Evolutionary conservation across 2,113 vertebrate species (phyloP), one percentile per base, ranked within the genome.

Genomic region (Dipodomys spectabilis): DNA sequence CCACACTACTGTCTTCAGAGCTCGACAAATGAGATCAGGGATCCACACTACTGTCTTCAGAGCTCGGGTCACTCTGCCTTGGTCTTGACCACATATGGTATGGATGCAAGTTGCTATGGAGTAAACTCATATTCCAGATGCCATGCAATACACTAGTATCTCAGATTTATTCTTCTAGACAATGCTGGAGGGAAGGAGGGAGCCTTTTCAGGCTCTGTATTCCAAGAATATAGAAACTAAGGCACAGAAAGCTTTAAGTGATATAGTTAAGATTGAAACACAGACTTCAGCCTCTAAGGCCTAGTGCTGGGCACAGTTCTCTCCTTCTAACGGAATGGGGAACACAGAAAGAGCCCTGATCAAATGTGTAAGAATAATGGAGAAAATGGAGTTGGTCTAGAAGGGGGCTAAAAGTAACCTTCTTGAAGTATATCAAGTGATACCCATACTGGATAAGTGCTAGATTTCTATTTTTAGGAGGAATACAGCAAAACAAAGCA

Each of bases 381-480:
- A 86, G 87, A 62, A 91, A 60, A 77, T 77, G 49, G 57, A 93
- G 71, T 75, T 45, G 22, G 2, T 39, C 32, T 90, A 82, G 27
- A 82, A 84, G 85, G 64, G 9, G 90, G 11, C 49, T 81, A 73
- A 92, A 74, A 68, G n/a, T 20, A 91, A 44, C 60, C 60, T 82
- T 67, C 27, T 67, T 73, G 82, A 85, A 65, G 4, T 64, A 39
- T 16, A 72, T 44, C 32, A 78, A 73, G 32, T 72, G 32, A 88
- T 74, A 64, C 7, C 74, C 65, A 8, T 67, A 64, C 78, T 94
- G 77, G 2, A 45, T 90, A 80, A 85, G 27, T 9, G 78, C 28
- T 93, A 22, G 67, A 28, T 77, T 18, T 80, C 45, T 49, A 57
- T 92, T 90, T 93, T 45, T 1, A 80, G 57, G 80, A 68, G 28